Evolutionary conservation across 2,888 invertebrate species (phyloP).

Genomic region (Antheraea yamamai): DNA sequence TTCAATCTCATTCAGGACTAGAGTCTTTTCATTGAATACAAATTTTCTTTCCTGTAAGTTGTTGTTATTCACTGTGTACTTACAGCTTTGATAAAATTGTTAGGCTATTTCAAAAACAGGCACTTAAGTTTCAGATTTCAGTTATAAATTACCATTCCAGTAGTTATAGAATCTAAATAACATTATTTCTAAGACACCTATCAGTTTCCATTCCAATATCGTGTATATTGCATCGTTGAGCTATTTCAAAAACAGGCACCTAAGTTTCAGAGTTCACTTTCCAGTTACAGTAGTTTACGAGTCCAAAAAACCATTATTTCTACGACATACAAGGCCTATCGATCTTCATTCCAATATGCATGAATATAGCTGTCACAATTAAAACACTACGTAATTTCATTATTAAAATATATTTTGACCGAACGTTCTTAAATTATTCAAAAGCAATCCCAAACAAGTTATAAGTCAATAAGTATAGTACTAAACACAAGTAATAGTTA

Average conservation of each 20-base stretch:
- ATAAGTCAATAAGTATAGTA: constrained; percentile 27
- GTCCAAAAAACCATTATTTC: constrained; percentile 13
- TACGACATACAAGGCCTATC: not conserved
- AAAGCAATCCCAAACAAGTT: constrained; percentile 9
- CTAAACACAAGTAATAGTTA: constrained; percentile 31
- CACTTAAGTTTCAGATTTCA: not conserved
- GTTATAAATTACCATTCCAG: not conserved
- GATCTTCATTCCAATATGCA: not conserved
- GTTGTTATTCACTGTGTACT: too few relatives aligned
- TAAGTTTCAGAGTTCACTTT: not conserved
- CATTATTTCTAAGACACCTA: not conserved
- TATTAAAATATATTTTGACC: not conserved
- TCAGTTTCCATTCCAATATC: not conserved
- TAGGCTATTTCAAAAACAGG: not conserved
- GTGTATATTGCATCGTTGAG: too few relatives aligned
- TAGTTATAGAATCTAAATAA: constrained; percentile 6
- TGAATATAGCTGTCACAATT: not conserved
- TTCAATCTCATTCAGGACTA: too few relatives aligned
- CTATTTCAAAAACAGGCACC: not conserved
- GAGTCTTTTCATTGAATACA: too few relatives aligned
- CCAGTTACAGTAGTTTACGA: not conserved
- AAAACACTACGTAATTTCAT: not conserved
- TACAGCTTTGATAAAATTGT: not conserved
- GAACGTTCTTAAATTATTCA: not conserved
- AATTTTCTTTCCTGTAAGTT: too few relatives aligned